These are phyloP conservation scores for Mugil cephalus DNA, from an alignment of 2,113 vertebrate species.

Conservation along the genomic window DNA sequence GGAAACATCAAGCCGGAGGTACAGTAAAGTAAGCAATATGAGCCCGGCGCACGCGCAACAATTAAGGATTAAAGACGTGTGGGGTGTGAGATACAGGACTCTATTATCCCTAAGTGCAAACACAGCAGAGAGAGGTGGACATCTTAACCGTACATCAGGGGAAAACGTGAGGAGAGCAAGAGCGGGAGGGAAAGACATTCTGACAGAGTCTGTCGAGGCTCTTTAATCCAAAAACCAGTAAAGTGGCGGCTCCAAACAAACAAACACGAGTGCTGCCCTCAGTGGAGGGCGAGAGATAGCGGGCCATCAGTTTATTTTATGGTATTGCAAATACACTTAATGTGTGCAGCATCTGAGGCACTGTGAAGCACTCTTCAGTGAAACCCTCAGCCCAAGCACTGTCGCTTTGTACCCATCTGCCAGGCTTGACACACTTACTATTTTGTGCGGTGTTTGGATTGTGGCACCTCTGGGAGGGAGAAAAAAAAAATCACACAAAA, in stretches of 20 bases:
- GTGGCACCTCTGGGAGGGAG: not conserved
- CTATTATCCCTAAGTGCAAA: not conserved
- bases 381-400: constrained; percentile 16
- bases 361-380: constrained; percentile 13
- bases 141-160: not conserved
- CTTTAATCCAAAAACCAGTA: constrained; percentile 5
- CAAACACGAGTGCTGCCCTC: constrained; percentile 14
- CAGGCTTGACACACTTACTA: constrained; percentile 3
- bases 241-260: constrained; percentile 19
- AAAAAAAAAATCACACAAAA: constrained; percentile 17
- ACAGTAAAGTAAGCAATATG: constrained; percentile 6
- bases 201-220: not conserved
- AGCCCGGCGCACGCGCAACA: constrained; percentile 18
- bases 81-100: constrained; percentile 6
- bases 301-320: constrained; percentile 48
- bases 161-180: constrained; percentile 2
- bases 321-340: constrained; percentile 31
- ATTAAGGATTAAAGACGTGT: constrained; percentile 16
- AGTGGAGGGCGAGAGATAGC: constrained; percentile 20
- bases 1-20: not conserved
- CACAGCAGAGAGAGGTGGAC: constrained; percentile 14
- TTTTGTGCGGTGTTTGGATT: not conserved
- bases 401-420: constrained; percentile 29
- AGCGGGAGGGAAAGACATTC: not conserved
- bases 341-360: constrained; percentile 9